phyloP scores from a whole-genome alignment of 1,140 invertebrate genomes.

The Archivesica marissinica region DNA sequence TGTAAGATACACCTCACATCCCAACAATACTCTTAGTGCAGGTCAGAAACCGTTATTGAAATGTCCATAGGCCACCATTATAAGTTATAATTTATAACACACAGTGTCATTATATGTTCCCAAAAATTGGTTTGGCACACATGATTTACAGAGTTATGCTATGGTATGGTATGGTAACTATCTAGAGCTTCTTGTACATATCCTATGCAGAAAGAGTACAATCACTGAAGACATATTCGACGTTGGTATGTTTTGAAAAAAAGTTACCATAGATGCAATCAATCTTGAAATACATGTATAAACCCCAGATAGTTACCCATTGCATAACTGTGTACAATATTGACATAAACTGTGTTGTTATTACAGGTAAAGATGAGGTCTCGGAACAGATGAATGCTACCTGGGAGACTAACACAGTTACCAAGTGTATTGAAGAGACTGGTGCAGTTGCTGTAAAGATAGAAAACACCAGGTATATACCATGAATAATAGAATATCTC shows the following conservation, averaged over 20 bases:
- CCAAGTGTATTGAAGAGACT: slow-evolving; percentile 51
- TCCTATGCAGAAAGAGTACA: too few species aligned
- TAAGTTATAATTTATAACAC: not conserved
- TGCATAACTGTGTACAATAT: too few species aligned
- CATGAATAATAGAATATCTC: not conserved
- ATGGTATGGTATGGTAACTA: not conserved
- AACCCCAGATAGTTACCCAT: too few species aligned
- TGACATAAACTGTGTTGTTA: not conserved
- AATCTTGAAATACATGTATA: too few species aligned
- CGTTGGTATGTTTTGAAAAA: not conserved
- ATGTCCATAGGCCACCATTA: too few species aligned
- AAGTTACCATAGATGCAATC: too few species aligned
- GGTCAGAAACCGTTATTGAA: too few species aligned
- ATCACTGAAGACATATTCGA: too few species aligned
- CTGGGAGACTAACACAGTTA: slow-evolving; percentile 60
- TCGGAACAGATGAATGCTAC: slow-evolving; percentile 67
- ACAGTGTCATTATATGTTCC: too few species aligned
- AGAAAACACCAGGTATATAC: slow-evolving; percentile 62
- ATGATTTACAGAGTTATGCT: not conserved
- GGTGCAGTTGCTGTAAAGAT: slow-evolving; percentile 66
- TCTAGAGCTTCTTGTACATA: not conserved
- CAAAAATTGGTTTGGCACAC: not conserved
- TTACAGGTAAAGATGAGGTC: slow-evolving; percentile 69
- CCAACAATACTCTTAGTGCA: not conserved
- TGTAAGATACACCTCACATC: not conserved